phyloP scores from a whole-genome alignment of 1,140 invertebrate genomes.

The Cheumatopsyche charites region DNA sequence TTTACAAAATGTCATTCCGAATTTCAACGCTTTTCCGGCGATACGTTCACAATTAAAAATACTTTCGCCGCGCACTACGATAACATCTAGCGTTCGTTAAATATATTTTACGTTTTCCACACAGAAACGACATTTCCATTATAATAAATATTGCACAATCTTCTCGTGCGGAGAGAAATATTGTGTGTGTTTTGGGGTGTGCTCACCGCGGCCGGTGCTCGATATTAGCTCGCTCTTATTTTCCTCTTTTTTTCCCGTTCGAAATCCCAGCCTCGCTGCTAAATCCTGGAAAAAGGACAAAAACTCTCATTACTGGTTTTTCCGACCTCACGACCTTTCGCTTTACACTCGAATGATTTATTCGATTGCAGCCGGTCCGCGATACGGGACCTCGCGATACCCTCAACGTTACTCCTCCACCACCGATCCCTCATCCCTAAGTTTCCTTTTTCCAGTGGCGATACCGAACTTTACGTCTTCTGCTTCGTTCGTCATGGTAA shows the following conservation, averaged over 20 bases:
- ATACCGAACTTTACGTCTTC: conserved; percentile 33
- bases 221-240: conserved; percentile 20
- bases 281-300: conserved; percentile 27
- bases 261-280: background rate
- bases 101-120: conserved; percentile 20
- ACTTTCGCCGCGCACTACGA: too few species aligned
- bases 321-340: conserved; percentile 27
- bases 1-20: too few species aligned
- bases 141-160: conserved; percentile 24
- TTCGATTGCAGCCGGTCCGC: conserved; percentile 32
- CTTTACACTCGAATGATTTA: conserved; percentile 34
- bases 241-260: conserved; percentile 16
- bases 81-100: background rate
- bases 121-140: conserved; percentile 16
- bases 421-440: conserved; percentile 13
- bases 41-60: too few species aligned
- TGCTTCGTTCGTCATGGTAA: conserved; percentile 32
- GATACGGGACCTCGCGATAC: conserved; percentile 21
- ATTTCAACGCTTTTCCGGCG: too few species aligned
- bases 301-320: conserved; percentile 32
- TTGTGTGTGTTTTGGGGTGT: conserved; percentile 18
- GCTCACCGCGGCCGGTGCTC: background rate
- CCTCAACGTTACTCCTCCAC: conserved; percentile 9
- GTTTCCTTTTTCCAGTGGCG: conserved; percentile 12
- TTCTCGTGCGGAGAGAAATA: conserved; percentile 13